Evolutionary conservation across 64 coral and sea anemone species (phyloP), one percentile per base, ranked within the genome.

Genomic region (Actinia tenebrosa): DNA sequence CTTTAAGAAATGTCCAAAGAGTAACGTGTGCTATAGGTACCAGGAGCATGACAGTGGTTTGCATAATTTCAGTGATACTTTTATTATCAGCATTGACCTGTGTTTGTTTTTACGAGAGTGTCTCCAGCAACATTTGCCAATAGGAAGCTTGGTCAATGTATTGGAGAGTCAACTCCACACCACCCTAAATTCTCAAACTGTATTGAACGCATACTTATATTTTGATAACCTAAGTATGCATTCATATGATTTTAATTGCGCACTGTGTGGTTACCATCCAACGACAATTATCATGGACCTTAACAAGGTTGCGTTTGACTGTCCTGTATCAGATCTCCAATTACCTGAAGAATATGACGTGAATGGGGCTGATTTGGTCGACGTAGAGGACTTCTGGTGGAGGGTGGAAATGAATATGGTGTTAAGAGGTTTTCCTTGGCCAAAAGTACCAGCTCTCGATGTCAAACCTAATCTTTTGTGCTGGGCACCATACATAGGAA

Each of bases 231-330:
- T 93, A 3, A 44, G 55, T 64, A 5, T 54, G 3, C 91, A 90
- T 46, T 16, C 16, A 14, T 94, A 94, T 55, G 60, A 91, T 19
- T 94, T 63, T 64, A 44, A 44, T 80, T 90, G 93, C 63, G 63
- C 66, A 7, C 20, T 94, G 7, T 94, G 86, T 91, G 93, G 89
- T 8, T 84, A 58, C 45, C 85, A 94, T 44, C 93, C 89, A 4
- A 83, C 42, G 0, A 86, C 17, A 6, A 15, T 94, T 2, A 91
- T 89, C 22, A 85, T 88, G 53, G 86, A 90, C 56, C 37, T 94
- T 10, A 91, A 94, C 52, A 86, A 77, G 22, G 72, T 86, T 93
- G 55, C 59, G 16, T 89, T 93, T 60, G 44, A 45, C 13, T 93
- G 91, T 46, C 71, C 83, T 4, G 11, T 45, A n/a, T 53, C 43